A percentile compares a stretch with the other conserved stretches of the same genome.
Evolutionary conservation across 2,797 vertebrate species (phyloP).

Genomic region (Remorina albescens): DNA sequence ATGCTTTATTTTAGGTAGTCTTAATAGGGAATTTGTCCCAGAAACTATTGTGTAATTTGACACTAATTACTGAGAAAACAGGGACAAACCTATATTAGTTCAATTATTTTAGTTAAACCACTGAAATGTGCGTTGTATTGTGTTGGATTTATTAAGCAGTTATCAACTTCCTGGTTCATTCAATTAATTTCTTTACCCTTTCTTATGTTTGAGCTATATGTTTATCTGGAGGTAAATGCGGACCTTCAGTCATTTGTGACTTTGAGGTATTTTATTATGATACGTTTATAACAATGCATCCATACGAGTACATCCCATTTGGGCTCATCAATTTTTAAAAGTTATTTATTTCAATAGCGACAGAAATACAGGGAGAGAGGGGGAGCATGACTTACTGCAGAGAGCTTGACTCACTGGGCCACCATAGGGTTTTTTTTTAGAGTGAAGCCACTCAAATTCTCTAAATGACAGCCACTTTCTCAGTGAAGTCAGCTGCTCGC

Average conservation of each 20-base stretch:
- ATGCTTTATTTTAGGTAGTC: constrained; percentile 26
- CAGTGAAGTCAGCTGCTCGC: background rate
- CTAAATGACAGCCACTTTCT: background rate
- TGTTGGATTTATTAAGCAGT: background rate
- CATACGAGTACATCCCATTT: too few species aligned
- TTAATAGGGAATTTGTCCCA: constrained; percentile 23
- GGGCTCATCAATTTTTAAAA: too few species aligned
- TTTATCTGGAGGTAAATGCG: background rate
- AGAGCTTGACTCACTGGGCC: too few species aligned
- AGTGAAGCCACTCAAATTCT: too few species aligned
- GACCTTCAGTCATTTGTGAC: too few species aligned
- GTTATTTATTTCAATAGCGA: too few species aligned
- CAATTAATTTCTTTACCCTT: background rate
- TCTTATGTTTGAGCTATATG: background rate
- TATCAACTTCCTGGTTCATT: background rate
- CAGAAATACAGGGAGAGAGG: too few species aligned
- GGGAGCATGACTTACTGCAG: too few species aligned
- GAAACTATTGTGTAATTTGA: background rate
- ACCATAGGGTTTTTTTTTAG: too few species aligned
- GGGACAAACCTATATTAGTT: background rate
- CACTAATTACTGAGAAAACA: background rate
- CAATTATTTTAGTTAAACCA: background rate
- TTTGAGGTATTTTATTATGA: too few species aligned
- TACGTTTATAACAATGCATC: too few species aligned
- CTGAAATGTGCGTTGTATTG: background rate